Base-by-base conservation (phyloP, 2,888 invertebrate genomes). In the Ecliptopera silaceata region DNA sequence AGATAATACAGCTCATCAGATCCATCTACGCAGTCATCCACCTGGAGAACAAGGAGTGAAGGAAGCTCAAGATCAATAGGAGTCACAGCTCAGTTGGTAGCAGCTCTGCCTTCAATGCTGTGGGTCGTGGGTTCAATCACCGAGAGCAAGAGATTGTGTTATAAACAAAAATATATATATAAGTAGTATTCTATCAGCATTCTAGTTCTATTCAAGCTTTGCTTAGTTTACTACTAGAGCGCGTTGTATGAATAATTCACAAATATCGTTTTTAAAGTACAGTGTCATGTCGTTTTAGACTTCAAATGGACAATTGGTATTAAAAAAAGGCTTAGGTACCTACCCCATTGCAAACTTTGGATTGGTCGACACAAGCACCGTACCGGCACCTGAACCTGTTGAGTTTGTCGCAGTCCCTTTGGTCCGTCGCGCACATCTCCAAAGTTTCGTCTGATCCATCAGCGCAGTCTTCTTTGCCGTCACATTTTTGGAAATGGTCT, bases 1-100 rank as follows among this genome's bases (percentile, higher is more conserved):
- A 59, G 20, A n/a, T 17, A 20, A 8, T 51, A 36, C 10, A 59
- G 43, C 43, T 59, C 59, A 12, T 59, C 59, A n/a, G 59, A 54
- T 13, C 54, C 59, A 42, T 59, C 59, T 0, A 46, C 50, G 42
- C 59, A 59, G 17, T 59, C 41, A n/a, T 26, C 38, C 0, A 54
- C 31, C 47, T 54, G 29, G 5, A 34, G 12, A 32, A 13, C 5
- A 34, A n/a, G n/a, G n/a, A n/a, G n/a, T n/a, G n/a, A 4, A 31
- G n/a, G 10, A 3, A 11, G 11, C 10, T 31, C 31, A 11, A 11
- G 31, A 31, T 31, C 10, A 31, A 29, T 29, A 6, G n/a, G n/a
- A n/a, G n/a, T 1, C 4, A 34, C 34, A 8, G 4, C 6, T 34
- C 6, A 26, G 26, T 26, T 8, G 4, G 4, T 34, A 34, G 13